These are phyloP conservation scores for Brachyhypopomus gauderio DNA, from an alignment of 2,113 vertebrate genomes.

Conservation along the genomic window DNA sequence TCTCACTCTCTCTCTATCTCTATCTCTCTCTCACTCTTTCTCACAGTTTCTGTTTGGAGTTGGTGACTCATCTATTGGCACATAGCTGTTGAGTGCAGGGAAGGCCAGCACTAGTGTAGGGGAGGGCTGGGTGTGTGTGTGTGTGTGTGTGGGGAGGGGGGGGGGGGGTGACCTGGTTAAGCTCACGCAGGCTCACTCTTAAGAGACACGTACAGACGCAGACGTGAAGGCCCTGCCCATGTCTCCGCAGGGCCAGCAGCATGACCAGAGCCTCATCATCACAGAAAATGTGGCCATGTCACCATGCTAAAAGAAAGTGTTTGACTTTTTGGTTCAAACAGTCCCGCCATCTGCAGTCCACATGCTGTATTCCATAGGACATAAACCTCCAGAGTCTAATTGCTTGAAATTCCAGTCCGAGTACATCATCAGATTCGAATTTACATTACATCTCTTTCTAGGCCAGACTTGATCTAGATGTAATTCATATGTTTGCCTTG, in stretches of 20 bases:
- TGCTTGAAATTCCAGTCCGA: too few species aligned
- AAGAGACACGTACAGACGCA: constrained; percentile 11
- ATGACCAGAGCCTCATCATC: background rate
- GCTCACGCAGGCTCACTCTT: constrained; percentile 15
- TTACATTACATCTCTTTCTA: background rate
- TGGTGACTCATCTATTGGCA: constrained; percentile 55
- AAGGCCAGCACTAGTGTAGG: background rate
- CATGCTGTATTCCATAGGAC: background rate
- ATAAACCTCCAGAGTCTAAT: background rate
- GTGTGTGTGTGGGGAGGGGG: too few species aligned
- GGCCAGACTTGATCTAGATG: background rate
- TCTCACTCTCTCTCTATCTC: constrained; percentile 6
- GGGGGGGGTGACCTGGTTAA: constrained; percentile 30
- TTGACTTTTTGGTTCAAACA: background rate
- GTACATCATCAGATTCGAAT: background rate
- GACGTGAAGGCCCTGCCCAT: background rate
- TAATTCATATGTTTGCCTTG: background rate
- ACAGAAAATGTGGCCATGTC: background rate
- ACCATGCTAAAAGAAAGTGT: too few species aligned
- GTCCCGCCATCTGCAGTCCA: background rate
- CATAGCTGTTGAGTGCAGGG: constrained; percentile 34
- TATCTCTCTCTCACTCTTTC: constrained; percentile 47
- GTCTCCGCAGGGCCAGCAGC: background rate
- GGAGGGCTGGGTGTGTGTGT: too few species aligned
- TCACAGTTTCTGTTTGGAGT: constrained; percentile 56